Base-by-base conservation (phyloP, 2,888 invertebrate species). In the Teleogryllus oceanicus region DNA sequence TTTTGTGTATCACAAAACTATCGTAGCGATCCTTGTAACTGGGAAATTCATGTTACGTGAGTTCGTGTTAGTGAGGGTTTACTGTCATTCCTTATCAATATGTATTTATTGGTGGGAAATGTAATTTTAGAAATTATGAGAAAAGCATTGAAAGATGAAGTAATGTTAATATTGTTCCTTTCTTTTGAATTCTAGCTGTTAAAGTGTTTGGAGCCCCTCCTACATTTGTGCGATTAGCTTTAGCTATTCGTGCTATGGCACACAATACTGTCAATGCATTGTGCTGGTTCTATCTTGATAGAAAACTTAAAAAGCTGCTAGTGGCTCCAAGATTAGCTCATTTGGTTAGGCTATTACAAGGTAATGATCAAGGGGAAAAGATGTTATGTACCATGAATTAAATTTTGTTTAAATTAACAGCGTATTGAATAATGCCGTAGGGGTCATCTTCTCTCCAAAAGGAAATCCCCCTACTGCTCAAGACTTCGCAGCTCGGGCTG, bases 271-370 rank as follows among this genome's bases (percentile, higher is more conserved):
- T 90, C 0, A 91, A 92, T 85, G 87, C 83, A 1, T 86, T 86
- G 62, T 87, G 87, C 84, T 86, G 87, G 83, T 85, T 82, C 78
- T 85, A 85, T 83, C 88, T 88, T 81, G 88, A 87, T 83, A 85
- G 82, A 24, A 86, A 86, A 76, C 88, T 88, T 78, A 84, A 83
- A 50, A 83, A 85, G 0, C 84, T 89, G 37, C 86, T 92, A 2
- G 88, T 87, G 1, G 89, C 91, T 83, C 87, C 89, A 50, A 87
- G 91, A 82, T 84, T 92, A 77, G 90, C 91, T 18, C 89, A 90
- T 84, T 87, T 92, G 1, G 89, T 92, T 78, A 86, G 88, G 81
- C 85, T 91, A 81, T 89, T 92, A 20, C 91, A 92, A 85, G 90
- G 92, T 91, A 84, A 12, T 75, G 50, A 24, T 24, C 11, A 8